These are phyloP conservation scores for Burhinus bistriatus DNA, from an alignment of 2,113 vertebrate species.

Conservation along the genomic window DNA sequence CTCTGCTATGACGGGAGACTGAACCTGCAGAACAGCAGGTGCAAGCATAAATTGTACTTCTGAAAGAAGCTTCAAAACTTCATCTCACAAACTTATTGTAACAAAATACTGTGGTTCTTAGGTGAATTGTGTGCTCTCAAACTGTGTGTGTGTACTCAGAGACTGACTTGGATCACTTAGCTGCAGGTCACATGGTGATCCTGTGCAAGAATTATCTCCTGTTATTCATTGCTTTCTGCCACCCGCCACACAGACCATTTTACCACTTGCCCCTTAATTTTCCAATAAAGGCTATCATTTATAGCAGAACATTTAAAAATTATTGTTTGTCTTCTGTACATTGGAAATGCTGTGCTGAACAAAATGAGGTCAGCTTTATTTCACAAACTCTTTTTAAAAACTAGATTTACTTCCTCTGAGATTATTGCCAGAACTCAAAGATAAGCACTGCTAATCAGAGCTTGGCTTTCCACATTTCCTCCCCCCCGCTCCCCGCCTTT, in stretches of 20 bases:
- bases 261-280: not conserved
- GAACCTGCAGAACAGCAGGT: not conserved
- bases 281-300: not conserved
- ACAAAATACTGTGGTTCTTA: not conserved
- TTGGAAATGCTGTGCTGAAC: not conserved
- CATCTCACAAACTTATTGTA: not conserved
- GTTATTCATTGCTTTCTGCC: not conserved
- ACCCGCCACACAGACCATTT: not conserved
- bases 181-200: not conserved
- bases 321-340: not conserved
- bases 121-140: not conserved
- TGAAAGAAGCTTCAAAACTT: not conserved
- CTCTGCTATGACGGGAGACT: rapidly evolving
- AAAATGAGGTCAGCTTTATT: not conserved
- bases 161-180: not conserved
- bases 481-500: rapidly evolving
- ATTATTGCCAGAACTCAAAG: not conserved
- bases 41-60: not conserved
- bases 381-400: not conserved
- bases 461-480: not conserved
- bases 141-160: not conserved
- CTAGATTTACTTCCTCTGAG: not conserved
- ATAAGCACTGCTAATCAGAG: not conserved
- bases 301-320: not conserved
- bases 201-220: not conserved